A percentile compares a stretch with the other conserved stretches of the same genome.
Conservation (phyloP, 1,140 invertebrate genomes). For the Proctacanthus coquilletti region DNA sequence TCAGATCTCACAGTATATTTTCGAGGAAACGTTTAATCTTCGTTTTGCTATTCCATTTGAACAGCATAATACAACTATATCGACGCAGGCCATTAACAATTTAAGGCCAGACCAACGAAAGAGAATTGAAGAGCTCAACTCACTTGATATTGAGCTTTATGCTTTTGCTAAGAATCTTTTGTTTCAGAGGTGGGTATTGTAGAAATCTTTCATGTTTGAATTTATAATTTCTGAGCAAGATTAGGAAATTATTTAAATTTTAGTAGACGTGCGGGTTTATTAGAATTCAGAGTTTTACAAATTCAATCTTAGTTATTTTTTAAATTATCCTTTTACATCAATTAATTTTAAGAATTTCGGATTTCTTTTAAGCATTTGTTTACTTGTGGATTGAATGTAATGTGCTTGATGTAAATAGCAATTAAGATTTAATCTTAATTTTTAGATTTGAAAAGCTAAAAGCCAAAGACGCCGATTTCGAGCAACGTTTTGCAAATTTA, state of each 20-base stretch:
- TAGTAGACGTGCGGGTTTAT: too few species aligned
- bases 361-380: too few species aligned
- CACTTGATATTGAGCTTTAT: conserved; percentile 85
- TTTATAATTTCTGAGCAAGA: too few species aligned
- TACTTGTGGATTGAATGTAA: too few species aligned
- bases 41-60: conserved; percentile 76
- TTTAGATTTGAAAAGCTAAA: conserved; percentile 62
- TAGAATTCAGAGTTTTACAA: too few species aligned
- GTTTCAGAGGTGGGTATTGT: conserved; percentile 55
- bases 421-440: conserved; percentile 3
- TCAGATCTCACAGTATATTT: conserved; percentile 84
- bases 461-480: conserved; percentile 62
- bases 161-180: conserved; percentile 83
- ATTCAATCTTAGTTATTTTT: too few species aligned
- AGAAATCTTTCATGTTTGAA: too few species aligned
- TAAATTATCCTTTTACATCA: too few species aligned
- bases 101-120: conserved; percentile 55
- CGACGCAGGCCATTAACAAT: conserved; percentile 56
- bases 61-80: conserved; percentile 78
- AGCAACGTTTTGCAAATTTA: conserved; percentile 60
- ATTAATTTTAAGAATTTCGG: too few species aligned
- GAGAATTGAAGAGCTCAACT: conserved; percentile 66
- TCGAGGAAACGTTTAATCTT: conserved; percentile 93
- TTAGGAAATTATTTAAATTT: too few species aligned
- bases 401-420: too few species aligned